Evolutionary conservation across 64 coral and sea anemone species (phyloP), one percentile per base, ranked within the genome.

Genomic region (Dendrophyllia cribrosa): DNA sequence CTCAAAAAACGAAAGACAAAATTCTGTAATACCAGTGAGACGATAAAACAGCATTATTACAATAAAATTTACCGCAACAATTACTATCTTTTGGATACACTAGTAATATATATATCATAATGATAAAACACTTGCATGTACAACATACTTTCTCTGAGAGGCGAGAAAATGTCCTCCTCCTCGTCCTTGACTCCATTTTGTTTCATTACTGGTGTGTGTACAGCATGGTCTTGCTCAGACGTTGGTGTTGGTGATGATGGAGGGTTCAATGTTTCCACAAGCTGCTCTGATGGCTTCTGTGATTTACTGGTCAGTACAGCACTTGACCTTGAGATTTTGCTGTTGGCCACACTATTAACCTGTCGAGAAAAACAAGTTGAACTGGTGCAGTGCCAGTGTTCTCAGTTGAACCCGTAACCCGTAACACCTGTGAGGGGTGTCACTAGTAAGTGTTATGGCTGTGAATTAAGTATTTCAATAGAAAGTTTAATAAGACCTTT

Each of bases 111-210:
- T n/a, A n/a, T n/a, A n/a, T n/a, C n/a, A n/a, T 34, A 34, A 34
- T 8, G 4, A 53, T 43, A 11, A 76, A 77, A 77, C 9, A 20
- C 15, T 77, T 6, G 14, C 14, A 5, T 17, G 1, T 17, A 49
- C 12, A 43, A 78, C 87, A 21, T 63, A 98, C 96, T 84, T 87
- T 95, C 96, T 90, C 93, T 98, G 6, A 98, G 47, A 25, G 96
- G 96, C 56, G 96, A 98, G 49, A 98, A 98, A 17, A 98, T 72
- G 34, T 93, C 96, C 75, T 93, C 93, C 9, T 95, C 79, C 5
- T 93, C 81, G 25, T 81, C 73, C 45, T 88, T 78, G 10, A 87
- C 48, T 45, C 95, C 91, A 96, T 98, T 98, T n/a, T 95, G 89
- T 60, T 89, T 59, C 22, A 70, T 12, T 56, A 75, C 19, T 48